Percentiles rank a stretch among this genome's conserved stretches.
These are phyloP conservation scores for Anoura caudifer DNA, from an alignment of 2,113 vertebrate species.

Conservation along the genomic window DNA sequence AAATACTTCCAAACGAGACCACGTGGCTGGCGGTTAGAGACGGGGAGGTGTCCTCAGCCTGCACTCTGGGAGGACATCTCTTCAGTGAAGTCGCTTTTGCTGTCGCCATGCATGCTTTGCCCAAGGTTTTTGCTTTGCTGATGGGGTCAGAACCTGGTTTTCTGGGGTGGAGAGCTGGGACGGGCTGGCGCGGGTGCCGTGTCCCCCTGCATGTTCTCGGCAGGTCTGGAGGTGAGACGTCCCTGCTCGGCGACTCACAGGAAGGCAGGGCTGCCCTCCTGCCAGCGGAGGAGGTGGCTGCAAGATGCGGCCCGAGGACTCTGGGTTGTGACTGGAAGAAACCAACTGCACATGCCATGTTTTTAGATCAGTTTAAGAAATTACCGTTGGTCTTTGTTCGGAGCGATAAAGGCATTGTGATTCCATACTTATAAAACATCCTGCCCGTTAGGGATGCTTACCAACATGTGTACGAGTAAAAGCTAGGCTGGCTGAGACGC, in stretches of 20 bases:
- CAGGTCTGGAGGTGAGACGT: too few species aligned
- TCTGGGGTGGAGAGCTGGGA: not conserved
- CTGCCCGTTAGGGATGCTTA: not conserved
- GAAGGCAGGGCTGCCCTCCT: not conserved
- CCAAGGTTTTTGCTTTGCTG: not conserved
- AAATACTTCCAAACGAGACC: constrained; percentile 53
- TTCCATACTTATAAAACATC: not conserved
- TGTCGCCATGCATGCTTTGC: not conserved
- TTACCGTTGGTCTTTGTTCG: not conserved
- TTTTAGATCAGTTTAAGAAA: not conserved
- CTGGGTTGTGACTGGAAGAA: not conserved
- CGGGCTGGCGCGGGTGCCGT: too few species aligned
- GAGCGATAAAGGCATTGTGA: not conserved
- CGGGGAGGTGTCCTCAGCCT: not conserved
- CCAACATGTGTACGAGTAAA: not conserved
- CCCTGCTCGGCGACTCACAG: not conserved
- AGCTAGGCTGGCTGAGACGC: not conserved
- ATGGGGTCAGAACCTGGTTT: not conserved
- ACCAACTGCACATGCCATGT: not conserved
- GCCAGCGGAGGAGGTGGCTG: not conserved
- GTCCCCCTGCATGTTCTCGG: too few species aligned
- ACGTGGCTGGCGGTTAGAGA: constrained; percentile 39
- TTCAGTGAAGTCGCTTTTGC: constrained; percentile 48
- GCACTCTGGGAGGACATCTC: not conserved
- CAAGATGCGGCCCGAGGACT: not conserved